Conservation (phyloP, 2,888 invertebrate species). For the Brenthis hecate region DNA sequence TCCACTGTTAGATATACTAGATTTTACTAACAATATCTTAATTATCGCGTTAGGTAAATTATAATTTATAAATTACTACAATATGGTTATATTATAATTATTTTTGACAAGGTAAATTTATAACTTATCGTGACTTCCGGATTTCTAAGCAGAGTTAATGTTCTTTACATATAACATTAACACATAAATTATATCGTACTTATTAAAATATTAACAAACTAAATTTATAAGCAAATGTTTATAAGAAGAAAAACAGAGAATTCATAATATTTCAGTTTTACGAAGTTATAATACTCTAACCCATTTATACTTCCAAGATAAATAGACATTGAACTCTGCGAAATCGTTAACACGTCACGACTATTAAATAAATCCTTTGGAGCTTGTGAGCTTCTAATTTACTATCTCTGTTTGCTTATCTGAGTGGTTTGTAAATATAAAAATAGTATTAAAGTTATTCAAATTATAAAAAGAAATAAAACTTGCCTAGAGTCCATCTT, state of each 20-base stretch:
- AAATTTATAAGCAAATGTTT: no score
- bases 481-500: conserved; percentile 70
- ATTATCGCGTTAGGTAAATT: no score
- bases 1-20: no score
- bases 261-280: background rate
- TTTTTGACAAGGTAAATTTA: no score
- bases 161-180: no score
- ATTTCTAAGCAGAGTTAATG: no score
- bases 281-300: conserved; percentile 7
- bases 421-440: background rate
- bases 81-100: no score
- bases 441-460: conserved; percentile 3
- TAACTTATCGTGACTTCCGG: no score
- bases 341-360: conserved; percentile 31
- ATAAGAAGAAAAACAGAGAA: conserved; percentile 3
- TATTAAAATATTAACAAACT: no score
- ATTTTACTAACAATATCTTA: no score
- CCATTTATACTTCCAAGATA: conserved; percentile 22
- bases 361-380: conserved; percentile 33
- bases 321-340: conserved; percentile 26
- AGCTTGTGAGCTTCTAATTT: conserved; percentile 27
- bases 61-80: no score
- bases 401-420: conserved; percentile 11
- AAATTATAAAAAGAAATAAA: conserved; percentile 6
- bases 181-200: no score